Conservation (phyloP, 2,113 vertebrate genomes). For the Carassius gibelio region DNA sequence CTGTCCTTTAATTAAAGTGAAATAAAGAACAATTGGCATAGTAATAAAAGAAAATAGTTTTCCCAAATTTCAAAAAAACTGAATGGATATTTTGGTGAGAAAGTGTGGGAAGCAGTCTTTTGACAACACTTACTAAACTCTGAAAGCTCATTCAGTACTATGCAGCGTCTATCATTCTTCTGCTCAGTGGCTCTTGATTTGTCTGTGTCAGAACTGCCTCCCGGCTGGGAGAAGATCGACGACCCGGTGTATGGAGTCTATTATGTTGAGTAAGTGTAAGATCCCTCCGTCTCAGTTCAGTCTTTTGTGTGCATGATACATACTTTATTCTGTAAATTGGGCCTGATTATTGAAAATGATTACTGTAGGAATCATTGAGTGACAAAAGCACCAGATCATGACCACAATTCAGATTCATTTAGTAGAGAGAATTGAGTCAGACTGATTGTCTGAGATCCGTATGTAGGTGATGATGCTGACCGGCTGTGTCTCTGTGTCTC, state of each 20-base stretch:
- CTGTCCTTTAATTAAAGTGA: too few species aligned
- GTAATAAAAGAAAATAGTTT: too few species aligned
- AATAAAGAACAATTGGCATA: too few species aligned
- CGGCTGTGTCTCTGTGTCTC: conserved; percentile 23
- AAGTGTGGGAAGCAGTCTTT: not conserved
- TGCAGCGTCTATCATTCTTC: not conserved
- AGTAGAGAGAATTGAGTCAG: not conserved
- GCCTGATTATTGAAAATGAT: not conserved
- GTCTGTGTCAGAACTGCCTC: conserved; percentile 86
- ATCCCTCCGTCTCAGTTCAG: not conserved
- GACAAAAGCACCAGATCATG: not conserved
- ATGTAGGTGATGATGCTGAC: too few species aligned
- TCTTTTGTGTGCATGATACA: not conserved
- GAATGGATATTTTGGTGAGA: too few species aligned
- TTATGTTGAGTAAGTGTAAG: conserved; percentile 85
- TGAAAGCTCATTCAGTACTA: not conserved
- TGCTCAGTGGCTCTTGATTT: conserved; percentile 11
- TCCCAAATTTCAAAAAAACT: too few species aligned
- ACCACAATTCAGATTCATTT: not conserved
- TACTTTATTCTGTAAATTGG: too few species aligned
- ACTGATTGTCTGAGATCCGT: too few species aligned
- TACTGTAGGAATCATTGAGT: not conserved
- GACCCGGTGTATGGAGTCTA: conserved; percentile 98
- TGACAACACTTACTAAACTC: not conserved
- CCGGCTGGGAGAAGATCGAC: conserved; percentile 99